Conservation (phyloP, 2,888 invertebrate genomes). For the Venusia cambrica region DNA sequence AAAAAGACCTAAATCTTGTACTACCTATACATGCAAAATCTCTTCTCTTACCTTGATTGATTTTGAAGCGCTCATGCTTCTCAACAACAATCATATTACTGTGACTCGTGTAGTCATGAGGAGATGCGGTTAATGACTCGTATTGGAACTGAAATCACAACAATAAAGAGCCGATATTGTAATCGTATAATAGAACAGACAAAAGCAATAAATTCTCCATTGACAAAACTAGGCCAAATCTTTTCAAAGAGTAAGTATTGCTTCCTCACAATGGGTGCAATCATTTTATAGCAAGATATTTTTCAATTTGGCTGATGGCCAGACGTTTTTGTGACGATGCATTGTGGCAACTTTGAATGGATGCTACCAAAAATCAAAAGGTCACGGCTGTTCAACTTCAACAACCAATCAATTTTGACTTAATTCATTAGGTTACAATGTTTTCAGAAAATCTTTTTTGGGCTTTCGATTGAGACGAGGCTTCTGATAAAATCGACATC, state of each 20-base stretch:
- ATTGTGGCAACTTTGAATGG: slow-evolving; percentile 38
- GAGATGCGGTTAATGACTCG: slow-evolving; percentile 29
- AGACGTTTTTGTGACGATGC: slow-evolving; percentile 57
- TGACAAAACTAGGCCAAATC: slow-evolving; percentile 62
- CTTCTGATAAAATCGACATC: no score
- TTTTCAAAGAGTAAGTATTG: slow-evolving; percentile 54
- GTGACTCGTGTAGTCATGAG: slow-evolving; percentile 33
- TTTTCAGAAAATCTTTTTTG: no score
- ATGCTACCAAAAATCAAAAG: background rate
- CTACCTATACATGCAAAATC: no score
- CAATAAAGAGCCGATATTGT: slow-evolving; percentile 46
- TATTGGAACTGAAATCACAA: slow-evolving; percentile 44
- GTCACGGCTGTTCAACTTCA: slow-evolving; percentile 5
- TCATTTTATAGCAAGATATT: slow-evolving; percentile 55
- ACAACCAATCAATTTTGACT: slow-evolving; percentile 3
- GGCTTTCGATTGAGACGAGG: no score
- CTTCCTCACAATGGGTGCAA: slow-evolving; percentile 54
- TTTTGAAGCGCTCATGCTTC: slow-evolving; percentile 23
- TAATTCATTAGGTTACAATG: no score
- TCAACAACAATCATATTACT: slow-evolving; percentile 28
- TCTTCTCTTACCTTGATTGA: slow-evolving; percentile 21
- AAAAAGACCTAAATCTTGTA: no score
- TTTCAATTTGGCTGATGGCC: slow-evolving; percentile 64
- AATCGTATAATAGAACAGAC: slow-evolving; percentile 46
- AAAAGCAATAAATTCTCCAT: slow-evolving; percentile 51